Evolutionary conservation across 37 sponge, comb jelly and placozoan genomes (phyloP).

Genomic region (Ephydatia muelleri): DNA sequence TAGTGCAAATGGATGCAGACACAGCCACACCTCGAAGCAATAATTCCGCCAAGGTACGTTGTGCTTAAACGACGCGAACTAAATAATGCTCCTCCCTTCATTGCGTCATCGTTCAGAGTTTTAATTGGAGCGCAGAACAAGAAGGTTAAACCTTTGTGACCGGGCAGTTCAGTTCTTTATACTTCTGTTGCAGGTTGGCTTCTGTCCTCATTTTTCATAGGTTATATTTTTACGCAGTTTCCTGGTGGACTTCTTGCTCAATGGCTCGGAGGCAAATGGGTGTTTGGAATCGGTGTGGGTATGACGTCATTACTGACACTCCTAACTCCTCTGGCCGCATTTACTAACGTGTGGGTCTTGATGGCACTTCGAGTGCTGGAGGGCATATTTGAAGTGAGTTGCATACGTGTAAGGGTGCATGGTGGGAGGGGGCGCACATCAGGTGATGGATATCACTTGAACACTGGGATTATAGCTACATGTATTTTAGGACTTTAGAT

Average conservation of each 20-base stretch:
- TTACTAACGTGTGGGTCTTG: constrained; percentile 51
- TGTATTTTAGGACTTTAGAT: not conserved
- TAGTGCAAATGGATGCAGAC: constrained; percentile 78
- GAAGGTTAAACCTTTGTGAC: not conserved
- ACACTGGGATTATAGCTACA: not conserved
- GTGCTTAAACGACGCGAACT: no score
- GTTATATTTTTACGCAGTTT: constrained; percentile 93
- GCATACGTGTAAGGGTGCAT: no score
- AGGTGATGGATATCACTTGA: no score
- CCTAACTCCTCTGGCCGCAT: constrained; percentile 85
- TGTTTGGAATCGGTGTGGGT: constrained; percentile 82
- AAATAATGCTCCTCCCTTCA: not conserved
- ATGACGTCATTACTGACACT: constrained; percentile 86
- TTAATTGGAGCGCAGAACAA: not conserved
- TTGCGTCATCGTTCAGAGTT: not conserved
- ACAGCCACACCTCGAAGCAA: constrained; percentile 26
- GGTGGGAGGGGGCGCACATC: no score
- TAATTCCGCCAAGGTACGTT: constrained; percentile 14
- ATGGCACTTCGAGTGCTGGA: constrained; percentile 82
- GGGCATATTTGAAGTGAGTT: constrained; percentile 90
- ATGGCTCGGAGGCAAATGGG: constrained; percentile 77
- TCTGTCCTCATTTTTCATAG: constrained; percentile 88
- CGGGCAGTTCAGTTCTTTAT: not conserved
- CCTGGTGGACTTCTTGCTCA: constrained; percentile 90
- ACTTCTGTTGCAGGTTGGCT: constrained; percentile 68